Percentiles rank a stretch among this genome's conserved stretches.
Evolutionary conservation across 2,797 vertebrate species (phyloP).

Genomic region (Enteromius anoplus): DNA sequence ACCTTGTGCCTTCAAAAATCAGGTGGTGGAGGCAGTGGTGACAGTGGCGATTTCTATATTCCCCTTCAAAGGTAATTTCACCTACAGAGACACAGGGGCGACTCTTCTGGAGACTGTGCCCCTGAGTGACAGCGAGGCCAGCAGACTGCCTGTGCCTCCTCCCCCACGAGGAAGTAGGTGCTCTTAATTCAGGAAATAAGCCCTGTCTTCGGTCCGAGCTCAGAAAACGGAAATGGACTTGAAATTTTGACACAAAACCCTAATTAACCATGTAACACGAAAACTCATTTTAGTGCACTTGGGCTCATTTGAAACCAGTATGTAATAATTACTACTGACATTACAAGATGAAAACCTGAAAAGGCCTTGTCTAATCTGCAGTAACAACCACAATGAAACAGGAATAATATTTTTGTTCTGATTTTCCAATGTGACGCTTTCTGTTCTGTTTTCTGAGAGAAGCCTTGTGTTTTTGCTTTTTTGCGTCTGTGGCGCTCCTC

Average conservation of each 20-base stretch:
- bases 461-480: constrained; percentile 45
- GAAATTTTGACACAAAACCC: constrained; percentile 31
- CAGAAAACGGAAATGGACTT: constrained; percentile 62
- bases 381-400: constrained; percentile 4
- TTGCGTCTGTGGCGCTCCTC: constrained; percentile 26
- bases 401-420: constrained; percentile 28
- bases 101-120: constrained; percentile 67
- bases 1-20: constrained; percentile 35
- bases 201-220: constrained; percentile 51
- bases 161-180: constrained; percentile 70
- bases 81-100: constrained; percentile 69
- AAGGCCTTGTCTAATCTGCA: background rate
- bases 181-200: constrained; percentile 52
- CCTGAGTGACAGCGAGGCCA: constrained; percentile 66
- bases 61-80: constrained; percentile 70
- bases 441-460: constrained; percentile 66
- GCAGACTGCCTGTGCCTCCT: constrained; percentile 63
- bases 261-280: constrained; percentile 20
- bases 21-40: constrained; percentile 54
- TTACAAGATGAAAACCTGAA: background rate
- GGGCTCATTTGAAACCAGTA: constrained; percentile 32
- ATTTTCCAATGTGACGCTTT: constrained; percentile 45
- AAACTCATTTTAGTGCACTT: constrained; percentile 24
- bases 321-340: constrained; percentile 30
- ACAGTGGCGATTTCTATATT: constrained; percentile 64